These are phyloP conservation scores for Channallabes apus DNA, from an alignment of 2,797 vertebrate species.

Conservation along the genomic window DNA sequence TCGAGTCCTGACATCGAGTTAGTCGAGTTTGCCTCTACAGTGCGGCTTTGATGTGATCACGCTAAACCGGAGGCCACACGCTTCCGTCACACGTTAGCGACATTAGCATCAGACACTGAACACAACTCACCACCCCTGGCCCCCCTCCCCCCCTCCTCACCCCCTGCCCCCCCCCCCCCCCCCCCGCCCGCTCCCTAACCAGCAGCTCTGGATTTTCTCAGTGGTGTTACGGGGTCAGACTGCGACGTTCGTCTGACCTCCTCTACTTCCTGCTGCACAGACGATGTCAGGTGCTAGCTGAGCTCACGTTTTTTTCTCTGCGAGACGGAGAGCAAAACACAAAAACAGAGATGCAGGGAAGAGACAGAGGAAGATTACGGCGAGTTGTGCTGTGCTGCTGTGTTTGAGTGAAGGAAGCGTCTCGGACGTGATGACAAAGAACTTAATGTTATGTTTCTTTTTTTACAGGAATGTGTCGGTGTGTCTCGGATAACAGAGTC, in stretches of 20 bases:
- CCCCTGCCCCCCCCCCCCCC: not conserved
- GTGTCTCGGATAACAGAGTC: not conserved
- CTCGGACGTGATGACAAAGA: conserved; percentile 58
- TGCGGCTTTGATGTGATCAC: not conserved
- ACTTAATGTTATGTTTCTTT: conserved; percentile 28
- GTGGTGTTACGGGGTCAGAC: conserved; percentile 61
- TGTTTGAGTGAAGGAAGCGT: conserved; percentile 53
- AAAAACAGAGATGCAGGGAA: conserved; percentile 23
- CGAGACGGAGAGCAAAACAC: conserved; percentile 50
- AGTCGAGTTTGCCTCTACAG: not conserved
- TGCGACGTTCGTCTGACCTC: conserved; percentile 60
- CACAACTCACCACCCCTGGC: not conserved
- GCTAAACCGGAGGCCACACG: not conserved
- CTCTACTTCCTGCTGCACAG: conserved; percentile 64
- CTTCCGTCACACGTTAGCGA: not conserved
- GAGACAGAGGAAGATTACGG: conserved; percentile 26
- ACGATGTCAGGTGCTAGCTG: conserved; percentile 65
- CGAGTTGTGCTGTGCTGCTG: not conserved
- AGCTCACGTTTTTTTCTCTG: conserved; percentile 62
- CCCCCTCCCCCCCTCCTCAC: not conserved
- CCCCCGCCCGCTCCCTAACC: not conserved
- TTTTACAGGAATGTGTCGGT: conserved; percentile 35
- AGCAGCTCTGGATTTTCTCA: conserved; percentile 68
- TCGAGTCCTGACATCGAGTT: not conserved
- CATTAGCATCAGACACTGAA: not conserved